Percentiles rank a stretch among this genome's conserved stretches.
Conservation (phyloP, 2,888 invertebrate species). For the Helicoverpa assulta region DNA sequence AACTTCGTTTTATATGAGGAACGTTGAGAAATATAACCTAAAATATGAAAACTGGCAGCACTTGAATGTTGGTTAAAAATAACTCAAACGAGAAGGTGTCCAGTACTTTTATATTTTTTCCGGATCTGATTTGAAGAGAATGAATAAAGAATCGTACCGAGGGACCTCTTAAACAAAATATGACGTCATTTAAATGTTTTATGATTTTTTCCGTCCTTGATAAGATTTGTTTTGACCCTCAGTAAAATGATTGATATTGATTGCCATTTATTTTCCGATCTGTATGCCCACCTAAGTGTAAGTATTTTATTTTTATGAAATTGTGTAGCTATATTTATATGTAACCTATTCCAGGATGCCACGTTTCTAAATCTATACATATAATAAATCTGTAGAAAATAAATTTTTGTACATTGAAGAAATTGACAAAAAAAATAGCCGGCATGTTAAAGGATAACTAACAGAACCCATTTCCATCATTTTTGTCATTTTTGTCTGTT, state of each 20-base stretch:
- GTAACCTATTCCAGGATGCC: slow-evolving; percentile 39
- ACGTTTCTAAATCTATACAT: slow-evolving; percentile 43
- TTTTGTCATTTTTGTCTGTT: too few relatives aligned
- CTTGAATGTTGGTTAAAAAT: slow-evolving; percentile 78
- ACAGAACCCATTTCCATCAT: too few relatives aligned
- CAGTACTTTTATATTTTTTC: slow-evolving; percentile 41
- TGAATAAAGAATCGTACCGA: slow-evolving; percentile 28
- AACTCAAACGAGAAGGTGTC: slow-evolving; percentile 62
- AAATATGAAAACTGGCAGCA: slow-evolving; percentile 71
- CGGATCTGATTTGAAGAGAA: slow-evolving; percentile 28
- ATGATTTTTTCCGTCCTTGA: slow-evolving; percentile 9
- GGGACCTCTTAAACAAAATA: slow-evolving; percentile 28
- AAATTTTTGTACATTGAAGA: too few relatives aligned
- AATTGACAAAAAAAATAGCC: too few relatives aligned
- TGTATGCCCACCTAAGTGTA: background rate
- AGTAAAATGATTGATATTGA: slow-evolving; percentile 22
- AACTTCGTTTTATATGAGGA: slow-evolving; percentile 74
- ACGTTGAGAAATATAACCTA: slow-evolving; percentile 75
- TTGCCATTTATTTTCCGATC: slow-evolving; percentile 11
- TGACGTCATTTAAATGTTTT: slow-evolving; percentile 43
- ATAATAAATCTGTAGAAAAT: too few relatives aligned
- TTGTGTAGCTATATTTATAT: slow-evolving; percentile 6
- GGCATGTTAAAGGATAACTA: too few relatives aligned
- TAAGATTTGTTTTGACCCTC: slow-evolving; percentile 32
- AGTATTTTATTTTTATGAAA: slow-evolving; percentile 2